A percentile compares a stretch with the other conserved stretches of the same genome.
Conservation (phyloP, 30 jellyfish, hydroid and myxozoan species). For the Hydractinia echinata region DNA sequence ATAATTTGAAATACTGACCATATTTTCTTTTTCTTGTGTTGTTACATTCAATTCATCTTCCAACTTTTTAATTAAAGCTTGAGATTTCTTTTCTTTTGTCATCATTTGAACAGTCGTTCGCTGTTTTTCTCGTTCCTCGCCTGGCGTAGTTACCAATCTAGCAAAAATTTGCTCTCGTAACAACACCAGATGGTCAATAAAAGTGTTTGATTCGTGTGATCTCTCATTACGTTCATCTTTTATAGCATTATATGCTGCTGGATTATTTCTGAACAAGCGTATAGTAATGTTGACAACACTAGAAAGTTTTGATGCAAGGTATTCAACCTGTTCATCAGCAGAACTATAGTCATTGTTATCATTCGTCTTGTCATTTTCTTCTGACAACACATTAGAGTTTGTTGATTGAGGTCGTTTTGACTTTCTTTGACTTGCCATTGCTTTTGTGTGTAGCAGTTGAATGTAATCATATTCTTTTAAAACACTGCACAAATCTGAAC, state of each 20-base stretch:
- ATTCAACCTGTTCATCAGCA: neutral
- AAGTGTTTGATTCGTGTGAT: constrained; percentile 68
- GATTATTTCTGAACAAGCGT: constrained; percentile 64
- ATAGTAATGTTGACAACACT: constrained; percentile 42
- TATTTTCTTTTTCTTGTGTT: constrained; percentile 49
- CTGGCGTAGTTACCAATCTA: constrained; percentile 67
- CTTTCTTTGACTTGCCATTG: neutral
- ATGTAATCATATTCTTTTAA: constrained; percentile 47
- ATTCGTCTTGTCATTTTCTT: neutral
- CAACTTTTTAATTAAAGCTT: constrained; percentile 45
- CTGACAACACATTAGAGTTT: neutral
- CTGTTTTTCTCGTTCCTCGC: constrained; percentile 72
- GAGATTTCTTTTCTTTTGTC: constrained; percentile 54
- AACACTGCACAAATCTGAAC: constrained; percentile 41
- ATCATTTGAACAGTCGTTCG: constrained; percentile 48
- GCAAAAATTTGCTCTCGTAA: constrained; percentile 53
- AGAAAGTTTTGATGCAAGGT: constrained; percentile 13
- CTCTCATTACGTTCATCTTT: constrained; percentile 71
- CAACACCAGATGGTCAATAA: constrained; percentile 43
- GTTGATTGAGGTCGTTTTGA: neutral
- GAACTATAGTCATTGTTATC: neutral
- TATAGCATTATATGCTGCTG: constrained; percentile 58
- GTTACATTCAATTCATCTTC: constrained; percentile 48
- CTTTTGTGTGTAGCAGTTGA: constrained; percentile 30
- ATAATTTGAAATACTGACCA: constrained; percentile 38